Conservation (phyloP, 2,113 vertebrate genomes). For the Poecilia latipinna region DNA sequence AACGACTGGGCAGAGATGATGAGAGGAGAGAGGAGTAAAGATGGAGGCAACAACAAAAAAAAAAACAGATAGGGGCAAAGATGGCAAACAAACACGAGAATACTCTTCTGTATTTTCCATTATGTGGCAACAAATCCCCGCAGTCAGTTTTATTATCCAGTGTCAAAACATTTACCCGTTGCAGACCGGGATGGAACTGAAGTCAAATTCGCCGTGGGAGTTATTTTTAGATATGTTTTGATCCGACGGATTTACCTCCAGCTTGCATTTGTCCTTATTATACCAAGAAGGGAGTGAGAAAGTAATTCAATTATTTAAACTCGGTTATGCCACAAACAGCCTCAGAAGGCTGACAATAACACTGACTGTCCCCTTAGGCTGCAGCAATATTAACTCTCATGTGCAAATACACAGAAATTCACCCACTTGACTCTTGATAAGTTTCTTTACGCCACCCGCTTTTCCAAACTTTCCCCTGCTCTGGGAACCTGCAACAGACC, state of each 20-base stretch:
- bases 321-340: conserved; percentile 70
- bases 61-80: conserved; percentile 24
- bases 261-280: conserved; percentile 60
- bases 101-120: conserved; percentile 40
- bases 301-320: conserved; percentile 75
- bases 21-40: conserved; percentile 46
- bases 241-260: conserved; percentile 69
- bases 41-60: conserved; percentile 32
- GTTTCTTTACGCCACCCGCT: neutral
- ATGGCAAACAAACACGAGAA: conserved; percentile 34
- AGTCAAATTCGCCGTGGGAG: conserved; percentile 55
- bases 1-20: conserved; percentile 54
- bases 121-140: conserved; percentile 61
- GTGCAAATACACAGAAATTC: conserved; percentile 15
- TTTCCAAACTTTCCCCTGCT: neutral
- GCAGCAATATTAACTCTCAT: conserved; percentile 42
- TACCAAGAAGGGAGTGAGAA: conserved; percentile 54
- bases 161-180: conserved; percentile 70
- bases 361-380: conserved; percentile 39
- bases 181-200: conserved; percentile 48
- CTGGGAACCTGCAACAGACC: neutral
- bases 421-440: conserved; percentile 19
- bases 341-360: conserved; percentile 70
- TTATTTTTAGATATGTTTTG: conserved; percentile 76
- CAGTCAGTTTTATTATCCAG: conserved; percentile 66